phyloP scores from a whole-genome alignment of 2,113 vertebrate species.

The Brachyhypopomus gauderio region DNA sequence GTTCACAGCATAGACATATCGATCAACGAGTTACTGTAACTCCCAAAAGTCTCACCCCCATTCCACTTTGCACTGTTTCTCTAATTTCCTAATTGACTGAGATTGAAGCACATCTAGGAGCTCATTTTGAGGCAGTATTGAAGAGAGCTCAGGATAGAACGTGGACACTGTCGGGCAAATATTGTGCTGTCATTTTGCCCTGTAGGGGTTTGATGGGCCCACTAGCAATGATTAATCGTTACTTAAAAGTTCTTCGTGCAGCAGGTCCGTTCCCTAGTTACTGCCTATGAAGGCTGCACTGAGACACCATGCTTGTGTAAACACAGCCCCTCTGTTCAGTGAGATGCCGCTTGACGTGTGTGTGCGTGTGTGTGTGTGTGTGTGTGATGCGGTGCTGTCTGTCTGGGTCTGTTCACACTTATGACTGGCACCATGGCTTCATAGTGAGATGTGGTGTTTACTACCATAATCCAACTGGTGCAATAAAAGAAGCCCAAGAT shows the following conservation, averaged over 20 bases:
- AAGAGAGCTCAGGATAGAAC: neutral
- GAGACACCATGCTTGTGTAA: conserved; percentile 40
- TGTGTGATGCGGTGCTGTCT: conserved; percentile 19
- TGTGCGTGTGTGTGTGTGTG: conserved; percentile 8
- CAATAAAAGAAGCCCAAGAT: no score
- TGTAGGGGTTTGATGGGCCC: conserved; percentile 49
- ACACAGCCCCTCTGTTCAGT: conserved; percentile 32
- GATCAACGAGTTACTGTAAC: no score
- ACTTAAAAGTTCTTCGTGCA: conserved; percentile 49
- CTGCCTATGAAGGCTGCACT: conserved; percentile 18
- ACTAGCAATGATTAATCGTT: conserved; percentile 61
- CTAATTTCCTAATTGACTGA: no score
- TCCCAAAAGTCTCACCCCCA: no score
- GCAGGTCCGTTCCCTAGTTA: conserved; percentile 44
- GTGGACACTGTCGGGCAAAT: conserved; percentile 44
- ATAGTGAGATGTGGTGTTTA: conserved; percentile 6
- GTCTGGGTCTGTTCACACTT: conserved; percentile 30
- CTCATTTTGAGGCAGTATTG: neutral
- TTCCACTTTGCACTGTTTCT: no score
- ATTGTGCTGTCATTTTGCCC: conserved; percentile 52
- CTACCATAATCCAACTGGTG: conserved; percentile 3
- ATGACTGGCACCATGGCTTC: conserved; percentile 33
- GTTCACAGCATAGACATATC: no score
- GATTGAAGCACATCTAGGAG: neutral
- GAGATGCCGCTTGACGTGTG: conserved; percentile 23